Base-by-base conservation (phyloP, 2,113 vertebrate genomes). In the Condylura cristata region DNA sequence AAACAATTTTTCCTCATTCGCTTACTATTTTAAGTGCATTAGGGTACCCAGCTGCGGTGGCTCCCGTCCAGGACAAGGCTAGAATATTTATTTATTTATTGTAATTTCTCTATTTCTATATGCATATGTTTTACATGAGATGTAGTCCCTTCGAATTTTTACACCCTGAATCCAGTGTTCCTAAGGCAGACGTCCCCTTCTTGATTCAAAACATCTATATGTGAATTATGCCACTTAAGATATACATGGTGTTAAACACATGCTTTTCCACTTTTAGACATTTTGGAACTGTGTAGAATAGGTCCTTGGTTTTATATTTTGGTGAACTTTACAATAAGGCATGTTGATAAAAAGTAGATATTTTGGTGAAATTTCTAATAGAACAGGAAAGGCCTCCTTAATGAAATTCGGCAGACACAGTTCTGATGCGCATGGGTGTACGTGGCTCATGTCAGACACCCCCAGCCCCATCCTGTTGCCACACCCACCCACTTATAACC, bases 1-100 rank as follows among this genome's bases (percentile, higher is more conserved):
- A 92, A 93, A 91, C 63, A 56, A 1, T 76, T 63, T 89, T 24
- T 79, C 9, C 30, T 92, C 65, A 26, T 68, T 80, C 91, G 44
- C 44, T 89, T 92, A 46, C 37, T 26, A 1, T 66, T 61, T 85
- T 72, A 44, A 90, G 41, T 83, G 12, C 16, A 28, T 81, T 39
- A 39, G 44, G 85, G 37, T 22, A 26, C 1, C 60, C 76, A 24
- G 63, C 76, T 66, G 24, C 17, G 34, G 8, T 14, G 24, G 74
- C 56, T 37, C 60, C 75, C 46, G 0, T 9, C 89, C 71, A 14
- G 20, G 20, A 1, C 11, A 3, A 90, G 70, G 18, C n/a, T n/a
- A n/a, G n/a, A n/a, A n/a, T n/a, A n/a, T n/a, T n/a, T n/a, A n/a
- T n/a, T n/a, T n/a, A n/a, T n/a, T n/a, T n/a, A n/a, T n/a, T n/a